Base-by-base conservation (phyloP, 1,140 invertebrate species). In the Chionoecetes opilio region DNA sequence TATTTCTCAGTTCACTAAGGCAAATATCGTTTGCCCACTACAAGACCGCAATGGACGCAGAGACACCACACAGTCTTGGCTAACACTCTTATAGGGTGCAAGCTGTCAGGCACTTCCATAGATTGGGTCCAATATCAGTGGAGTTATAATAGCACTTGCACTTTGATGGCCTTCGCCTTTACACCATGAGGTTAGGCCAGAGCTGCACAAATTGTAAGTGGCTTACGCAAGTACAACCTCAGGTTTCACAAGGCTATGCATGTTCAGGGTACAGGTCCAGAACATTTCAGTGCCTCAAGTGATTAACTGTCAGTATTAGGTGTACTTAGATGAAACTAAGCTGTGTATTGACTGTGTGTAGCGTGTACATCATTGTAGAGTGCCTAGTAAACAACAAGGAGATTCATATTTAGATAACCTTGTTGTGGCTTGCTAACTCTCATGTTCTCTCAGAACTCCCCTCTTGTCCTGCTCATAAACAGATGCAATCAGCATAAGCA, bases 41-140 rank as follows among this genome's bases (percentile, higher is more conserved):
- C 82, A 93, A 86, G 38, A 93, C 2, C 11, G 82, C 84, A 53
- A 93, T 93, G 92, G 92, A 93, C 46, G n/a, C 82, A 41, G 34
- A 9, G 26, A 3, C 85, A n/a, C 32, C 82, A 93, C 0, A 53
- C 84, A 53, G 92, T 29, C 31, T 53, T 93, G 3, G 38, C 38
- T 21, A 93, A 14, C 21, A 41, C 37, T 86, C 35, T n/a, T 14
- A 26, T 93, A 46, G 41, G 46, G 37, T n/a, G 1, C 14, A 82
- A 14, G 82, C 92, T 0, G 2, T 86, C 46, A 93, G 38, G 85
- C 85, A 93, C 37, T 93, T 86, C 14, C 92, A 86, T 31, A 93
- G 86, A 93, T 31, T 93, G 1, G 92, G 82, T 14, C n/a, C 2
- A 82, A 46, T 2, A 46, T 1, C 92, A 93, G 82, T 93, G 92